Percentiles rank a stretch among this genome's conserved stretches.
These are phyloP conservation scores for Stictonetta naevosa DNA, from an alignment of 2,113 vertebrate genomes.

Conservation along the genomic window DNA sequence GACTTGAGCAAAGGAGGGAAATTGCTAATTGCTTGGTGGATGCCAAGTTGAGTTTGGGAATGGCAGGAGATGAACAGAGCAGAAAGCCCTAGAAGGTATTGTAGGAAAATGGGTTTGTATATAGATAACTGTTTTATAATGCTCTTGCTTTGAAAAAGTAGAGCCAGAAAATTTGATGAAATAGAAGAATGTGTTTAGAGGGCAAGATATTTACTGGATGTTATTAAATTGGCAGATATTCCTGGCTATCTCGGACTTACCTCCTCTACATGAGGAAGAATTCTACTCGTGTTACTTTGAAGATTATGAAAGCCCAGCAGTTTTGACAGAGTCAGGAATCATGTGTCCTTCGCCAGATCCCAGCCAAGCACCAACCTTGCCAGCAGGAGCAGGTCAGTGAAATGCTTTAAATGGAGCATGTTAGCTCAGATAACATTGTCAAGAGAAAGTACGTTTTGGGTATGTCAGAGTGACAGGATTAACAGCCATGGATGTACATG, in stretches of 20 bases:
- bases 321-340: slow-evolving; percentile 82
- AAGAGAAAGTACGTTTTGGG: not conserved
- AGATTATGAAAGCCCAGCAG: slow-evolving; percentile 83
- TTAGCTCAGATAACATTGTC: not conserved
- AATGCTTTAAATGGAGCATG: not conserved
- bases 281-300: slow-evolving; percentile 90
- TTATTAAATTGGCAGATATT: slow-evolving; percentile 81
- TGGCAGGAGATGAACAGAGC: not conserved
- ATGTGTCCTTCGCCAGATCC: slow-evolving; percentile 88
- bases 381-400: slow-evolving; percentile 85
- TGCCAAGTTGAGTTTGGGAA: not conserved
- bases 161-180: not conserved
- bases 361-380: slow-evolving; percentile 78
- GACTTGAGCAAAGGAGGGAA: not conserved
- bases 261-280: slow-evolving; percentile 81
- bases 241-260: slow-evolving; percentile 85
- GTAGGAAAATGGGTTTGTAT: not conserved
- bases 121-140: not conserved
- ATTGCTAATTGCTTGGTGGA: not conserved
- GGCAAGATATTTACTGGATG: not conserved
- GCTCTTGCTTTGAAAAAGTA: not conserved
- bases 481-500: slow-evolving; percentile 9
- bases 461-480: not conserved
- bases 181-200: not conserved
- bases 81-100: not conserved